Base-by-base conservation (phyloP, 2,113 vertebrate species). In the Etheostoma cragini region DNA sequence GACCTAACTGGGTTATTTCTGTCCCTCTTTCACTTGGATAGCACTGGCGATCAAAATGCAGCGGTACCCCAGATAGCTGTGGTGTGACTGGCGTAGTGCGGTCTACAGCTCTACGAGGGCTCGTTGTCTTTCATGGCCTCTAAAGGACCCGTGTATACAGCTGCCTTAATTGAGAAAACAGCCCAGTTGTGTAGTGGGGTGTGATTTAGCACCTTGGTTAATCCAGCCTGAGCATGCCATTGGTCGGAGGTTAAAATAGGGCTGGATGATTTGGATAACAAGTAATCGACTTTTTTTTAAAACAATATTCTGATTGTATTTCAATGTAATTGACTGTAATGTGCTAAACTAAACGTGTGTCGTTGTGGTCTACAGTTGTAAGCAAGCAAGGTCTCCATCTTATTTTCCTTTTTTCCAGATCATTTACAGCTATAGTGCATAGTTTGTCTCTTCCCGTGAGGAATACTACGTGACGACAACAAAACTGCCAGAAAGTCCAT, bases 11-110 rank as follows among this genome's bases (percentile, higher is more conserved):
- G 53, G 58, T 81, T 66, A 62, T 86, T 76, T 76, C 53, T 73
- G 46, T 72, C 71, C 24, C 61, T 83, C 73, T 38, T 70, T 85
- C 62, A 78, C 68, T 83, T 87, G 88, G 72, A 88, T 80, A 22
- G 83, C 61, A 17, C 24, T 14, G 60, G 17, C 24, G 60, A 80
- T 87, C 72, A 82, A 69, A 83, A 64, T 52, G 47, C 58, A 74
- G 71, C 71, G 38, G 54, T 70, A 38, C 52, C 63, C n/a, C 24
- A 22, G 67, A 76, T 33, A 14, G 58, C 33, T 26, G 14, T 8
- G 68, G n/a, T 68, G n/a, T 30, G 54, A 70, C 52, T 7, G 70
- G 22, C 8, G 21, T 19, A 67, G 73, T 60, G 24, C 10, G 26
- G 68, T 74, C 49, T 78, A 66, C 68, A 12, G 76, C 79, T 83